These are phyloP conservation scores for Eurytemora carolleeae DNA, from an alignment of 1,140 invertebrate genomes.

Conservation along the genomic window DNA sequence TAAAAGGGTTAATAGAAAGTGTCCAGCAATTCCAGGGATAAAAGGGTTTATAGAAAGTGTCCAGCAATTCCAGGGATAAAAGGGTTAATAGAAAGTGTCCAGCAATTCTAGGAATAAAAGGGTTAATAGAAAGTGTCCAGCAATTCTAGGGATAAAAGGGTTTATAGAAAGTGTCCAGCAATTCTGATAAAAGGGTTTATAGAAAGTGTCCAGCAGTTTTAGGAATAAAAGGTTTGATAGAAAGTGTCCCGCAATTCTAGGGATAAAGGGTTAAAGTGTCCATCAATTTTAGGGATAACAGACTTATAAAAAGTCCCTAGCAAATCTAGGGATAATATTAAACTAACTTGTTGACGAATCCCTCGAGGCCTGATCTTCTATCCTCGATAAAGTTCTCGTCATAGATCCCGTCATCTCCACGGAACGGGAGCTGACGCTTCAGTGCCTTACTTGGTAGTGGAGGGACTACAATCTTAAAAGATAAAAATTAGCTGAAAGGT, in stretches of 20 bases:
- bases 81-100: slow-evolving; percentile 69
- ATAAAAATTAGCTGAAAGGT: slow-evolving; percentile 16
- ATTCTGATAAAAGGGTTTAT: slow-evolving; percentile 11
- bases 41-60: slow-evolving; percentile 54
- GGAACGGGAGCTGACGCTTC: slow-evolving; percentile 92
- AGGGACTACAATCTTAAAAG: slow-evolving; percentile 79
- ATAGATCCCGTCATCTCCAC: slow-evolving; percentile 95
- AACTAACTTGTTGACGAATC: slow-evolving; percentile 90
- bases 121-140: slow-evolving; percentile 70
- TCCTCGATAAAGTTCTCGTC: slow-evolving; percentile 99
- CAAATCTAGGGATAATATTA: too few species aligned
- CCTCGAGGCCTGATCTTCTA: slow-evolving; percentile 86
- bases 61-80: slow-evolving; percentile 30
- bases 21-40: slow-evolving; percentile 36
- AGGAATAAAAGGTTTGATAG: slow-evolving; percentile 37
- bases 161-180: slow-evolving; percentile 70
- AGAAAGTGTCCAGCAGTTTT: slow-evolving; percentile 63
- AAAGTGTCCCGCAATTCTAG: slow-evolving; percentile 54
- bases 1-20: slow-evolving; percentile 47
- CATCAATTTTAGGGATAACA: slow-evolving; percentile 26
- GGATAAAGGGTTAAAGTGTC: slow-evolving; percentile 39
- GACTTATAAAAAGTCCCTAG: too few species aligned
- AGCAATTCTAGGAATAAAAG: slow-evolving; percentile 15
- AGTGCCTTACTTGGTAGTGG: slow-evolving; percentile 91
- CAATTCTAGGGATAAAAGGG: slow-evolving; percentile 13